Conservation (phyloP, 1,140 invertebrate genomes). For the Acarapis woodi region DNA sequence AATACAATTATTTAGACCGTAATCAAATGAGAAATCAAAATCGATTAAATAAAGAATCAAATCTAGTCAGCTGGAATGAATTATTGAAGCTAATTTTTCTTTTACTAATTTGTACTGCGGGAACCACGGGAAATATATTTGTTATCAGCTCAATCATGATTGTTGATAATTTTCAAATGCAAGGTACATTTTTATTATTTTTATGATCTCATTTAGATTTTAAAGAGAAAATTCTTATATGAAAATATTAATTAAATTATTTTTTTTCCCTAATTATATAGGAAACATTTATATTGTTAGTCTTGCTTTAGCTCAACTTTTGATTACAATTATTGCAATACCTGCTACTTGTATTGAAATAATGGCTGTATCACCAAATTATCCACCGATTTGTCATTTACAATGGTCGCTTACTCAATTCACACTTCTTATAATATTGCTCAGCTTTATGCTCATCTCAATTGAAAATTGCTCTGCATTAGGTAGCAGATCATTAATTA, state of each 20-base stretch:
- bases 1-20: too few relatives aligned
- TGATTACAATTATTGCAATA: constrained; percentile 37
- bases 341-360: constrained; percentile 30
- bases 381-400: constrained; percentile 27
- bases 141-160: constrained; percentile 35
- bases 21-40: too few relatives aligned
- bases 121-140: constrained; percentile 39
- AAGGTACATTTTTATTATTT: too few relatives aligned
- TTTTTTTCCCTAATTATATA: too few relatives aligned
- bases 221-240: neutral
- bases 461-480: constrained; percentile 22
- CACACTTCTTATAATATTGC: constrained; percentile 31
- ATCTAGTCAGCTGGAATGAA: constrained; percentile 24
- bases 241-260: constrained; percentile 11
- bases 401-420: constrained; percentile 33
- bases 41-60: too few relatives aligned
- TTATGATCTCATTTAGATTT: too few relatives aligned
- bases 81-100: constrained; percentile 33
- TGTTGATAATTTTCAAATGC: constrained; percentile 12
- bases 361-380: constrained; percentile 29
- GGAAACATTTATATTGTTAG: constrained; percentile 49
- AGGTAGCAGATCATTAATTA: constrained; percentile 8
- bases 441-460: constrained; percentile 30
- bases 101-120: constrained; percentile 29
- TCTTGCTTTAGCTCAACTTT: constrained; percentile 36